Base-by-base conservation (phyloP, 2,888 invertebrate genomes). In the Caenorhabditis sp. region DNA sequence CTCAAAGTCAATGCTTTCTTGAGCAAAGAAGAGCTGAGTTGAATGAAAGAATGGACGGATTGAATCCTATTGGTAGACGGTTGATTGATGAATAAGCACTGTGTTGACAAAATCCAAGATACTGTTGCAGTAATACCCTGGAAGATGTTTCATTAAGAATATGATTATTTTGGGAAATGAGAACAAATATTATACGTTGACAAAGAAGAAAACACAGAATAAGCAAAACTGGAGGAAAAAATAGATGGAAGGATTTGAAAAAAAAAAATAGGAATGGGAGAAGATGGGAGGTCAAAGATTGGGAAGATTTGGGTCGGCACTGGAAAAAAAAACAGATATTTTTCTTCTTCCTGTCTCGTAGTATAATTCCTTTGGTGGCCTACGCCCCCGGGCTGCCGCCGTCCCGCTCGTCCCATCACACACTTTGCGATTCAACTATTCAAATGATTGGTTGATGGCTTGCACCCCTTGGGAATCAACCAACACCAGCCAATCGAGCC, bases 341-440 rank as follows among this genome's bases (percentile, higher is more conserved):
- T 69, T 70, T 60, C 51, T 60, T 22, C 40, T 26, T 44, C 44
- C 40, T 26, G 47, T 40, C 55, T 40, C 44, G 64, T 56, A 56
- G 71, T 53, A 65, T 64, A 65, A 65, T 72, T 72, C 64, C 55
- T 72, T 72, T 72, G 64, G 18, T 50, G 72, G 56, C 58, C 61
- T 22, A 11, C 60, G 13, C 44, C 35, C 24, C 58, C 51, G 40
- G 13, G 40, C 56, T 47, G 26, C 56, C 60, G 35, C 11, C 47
- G 15, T 32, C 24, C 11, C 22, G n/a, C n/a, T n/a, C n/a, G 58
- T 22, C 60, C n/a, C 40, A 22, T 22, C 35, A 58, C 18, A 28
- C 56, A 9, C 18, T 35, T 11, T 22, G 20, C 62, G 56, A 56
- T 65, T 65, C 64, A 47, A 65, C 72, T 65, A 58, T 64, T 51